Percentiles rank a stretch among this genome's conserved stretches.
phyloP scores from a whole-genome alignment of 1,140 invertebrate species.

The Lethrus apterus region DNA sequence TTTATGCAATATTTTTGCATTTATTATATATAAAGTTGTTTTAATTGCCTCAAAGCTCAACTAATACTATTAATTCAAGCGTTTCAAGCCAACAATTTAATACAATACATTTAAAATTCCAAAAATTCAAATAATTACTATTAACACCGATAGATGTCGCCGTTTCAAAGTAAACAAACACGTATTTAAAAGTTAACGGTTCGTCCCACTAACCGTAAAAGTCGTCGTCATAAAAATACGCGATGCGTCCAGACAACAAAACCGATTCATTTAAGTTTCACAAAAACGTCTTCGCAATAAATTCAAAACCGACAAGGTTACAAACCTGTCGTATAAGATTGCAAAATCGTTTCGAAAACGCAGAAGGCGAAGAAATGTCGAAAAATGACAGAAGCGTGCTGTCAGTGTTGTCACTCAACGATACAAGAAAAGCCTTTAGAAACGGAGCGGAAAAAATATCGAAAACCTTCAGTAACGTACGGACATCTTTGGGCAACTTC shows the following conservation, averaged over 20 bases:
- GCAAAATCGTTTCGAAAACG: conserved; percentile 26
- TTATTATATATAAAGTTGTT: too few relatives aligned
- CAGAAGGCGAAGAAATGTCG: background rate
- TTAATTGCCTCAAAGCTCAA: too few relatives aligned
- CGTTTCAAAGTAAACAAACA: too few relatives aligned
- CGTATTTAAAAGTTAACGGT: too few relatives aligned
- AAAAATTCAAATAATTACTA: too few relatives aligned
- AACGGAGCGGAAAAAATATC: conserved; percentile 49
- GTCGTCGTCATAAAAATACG: too few relatives aligned
- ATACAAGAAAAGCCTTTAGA: conserved; percentile 44
- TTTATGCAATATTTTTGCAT: too few relatives aligned
- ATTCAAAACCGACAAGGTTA: conserved; percentile 20
- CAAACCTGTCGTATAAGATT: conserved; percentile 27
- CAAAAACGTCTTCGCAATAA: conserved; percentile 21
- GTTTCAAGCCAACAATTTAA: too few relatives aligned
- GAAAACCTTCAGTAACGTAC: conserved; percentile 51
- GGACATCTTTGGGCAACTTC: conserved; percentile 49
- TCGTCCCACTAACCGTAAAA: too few relatives aligned
- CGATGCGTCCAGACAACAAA: conserved; percentile 24
- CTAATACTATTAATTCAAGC: too few relatives aligned
- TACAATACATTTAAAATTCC: too few relatives aligned
- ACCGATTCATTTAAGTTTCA: conserved; percentile 29
- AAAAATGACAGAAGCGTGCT: conserved; percentile 32
- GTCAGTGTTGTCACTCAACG: conserved; percentile 33
- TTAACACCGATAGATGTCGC: too few relatives aligned